Evolutionary conservation across 2,888 invertebrate species (phyloP).

Genomic region (Drosophila suboccidentalis): DNA sequence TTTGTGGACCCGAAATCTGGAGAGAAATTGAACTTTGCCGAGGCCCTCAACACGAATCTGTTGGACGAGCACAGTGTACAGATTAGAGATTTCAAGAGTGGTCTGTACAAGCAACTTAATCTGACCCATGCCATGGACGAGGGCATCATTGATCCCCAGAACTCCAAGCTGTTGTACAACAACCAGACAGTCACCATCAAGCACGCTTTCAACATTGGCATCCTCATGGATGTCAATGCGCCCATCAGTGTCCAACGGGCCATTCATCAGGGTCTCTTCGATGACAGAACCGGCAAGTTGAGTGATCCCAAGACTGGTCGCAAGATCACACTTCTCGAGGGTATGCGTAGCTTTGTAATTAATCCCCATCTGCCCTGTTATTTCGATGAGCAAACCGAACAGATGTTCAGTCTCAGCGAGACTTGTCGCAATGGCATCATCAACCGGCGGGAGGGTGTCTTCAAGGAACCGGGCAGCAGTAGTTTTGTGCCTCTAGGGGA

Average conservation of each 20-base stretch:
- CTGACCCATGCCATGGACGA: slow-evolving; percentile 92
- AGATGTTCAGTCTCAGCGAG: slow-evolving; percentile 91
- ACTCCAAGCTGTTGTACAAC: slow-evolving; percentile 88
- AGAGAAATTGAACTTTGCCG: slow-evolving; percentile 91
- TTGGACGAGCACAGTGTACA: slow-evolving; percentile 94
- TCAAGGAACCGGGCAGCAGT: slow-evolving; percentile 90
- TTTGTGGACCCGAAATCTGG: slow-evolving; percentile 94
- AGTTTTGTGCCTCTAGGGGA: slow-evolving; percentile 89
- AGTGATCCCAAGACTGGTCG: slow-evolving; percentile 92
- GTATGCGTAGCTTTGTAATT: slow-evolving; percentile 92
- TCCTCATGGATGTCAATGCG: slow-evolving; percentile 92
- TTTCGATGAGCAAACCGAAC: slow-evolving; percentile 91
- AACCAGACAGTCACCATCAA: slow-evolving; percentile 90
- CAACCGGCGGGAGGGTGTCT: slow-evolving; percentile 92
- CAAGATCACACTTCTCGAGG: slow-evolving; percentile 93
- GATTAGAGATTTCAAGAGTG: slow-evolving; percentile 91
- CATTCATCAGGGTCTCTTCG: slow-evolving; percentile 94
- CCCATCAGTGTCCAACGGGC: slow-evolving; percentile 94
- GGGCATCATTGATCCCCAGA: slow-evolving; percentile 91
- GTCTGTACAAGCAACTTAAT: slow-evolving; percentile 91
- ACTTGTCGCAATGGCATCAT: slow-evolving; percentile 93
- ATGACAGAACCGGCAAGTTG: slow-evolving; percentile 92
- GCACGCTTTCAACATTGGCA: slow-evolving; percentile 92
- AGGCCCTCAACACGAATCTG: slow-evolving; percentile 93
- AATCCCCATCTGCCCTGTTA: slow-evolving; percentile 93